Evolutionary conservation across 2,113 vertebrate genomes (phyloP).

Genomic region (Murina feae): DNA sequence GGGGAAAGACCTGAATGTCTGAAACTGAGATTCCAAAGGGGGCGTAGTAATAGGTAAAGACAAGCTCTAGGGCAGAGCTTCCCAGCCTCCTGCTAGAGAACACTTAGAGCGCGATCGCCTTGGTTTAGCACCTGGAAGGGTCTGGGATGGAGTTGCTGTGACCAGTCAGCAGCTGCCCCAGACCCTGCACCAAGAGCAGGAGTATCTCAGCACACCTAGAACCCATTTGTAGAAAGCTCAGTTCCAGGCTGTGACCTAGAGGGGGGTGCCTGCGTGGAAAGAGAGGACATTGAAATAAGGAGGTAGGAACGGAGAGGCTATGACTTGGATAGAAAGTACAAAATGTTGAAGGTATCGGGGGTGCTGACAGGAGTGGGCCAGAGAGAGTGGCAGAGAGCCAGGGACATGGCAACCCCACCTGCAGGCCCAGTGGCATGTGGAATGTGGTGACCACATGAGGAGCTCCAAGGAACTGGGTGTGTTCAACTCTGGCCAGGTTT

Average conservation of each 20-base stretch:
- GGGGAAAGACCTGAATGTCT: neutral
- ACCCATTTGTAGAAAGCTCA: neutral
- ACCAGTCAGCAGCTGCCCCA: neutral
- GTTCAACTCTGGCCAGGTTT: neutral
- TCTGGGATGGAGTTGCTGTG: neutral
- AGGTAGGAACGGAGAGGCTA: neutral
- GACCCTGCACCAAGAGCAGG: neutral
- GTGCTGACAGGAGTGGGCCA: neutral
- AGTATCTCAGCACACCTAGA: neutral
- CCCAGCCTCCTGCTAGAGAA: neutral
- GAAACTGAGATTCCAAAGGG: neutral
- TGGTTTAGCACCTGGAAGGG: neutral
- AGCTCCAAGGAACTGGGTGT: neutral
- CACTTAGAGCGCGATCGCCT: neutral
- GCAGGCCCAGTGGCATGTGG: neutral
- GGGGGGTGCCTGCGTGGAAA: neutral
- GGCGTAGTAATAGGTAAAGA: too few species aligned
- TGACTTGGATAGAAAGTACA: too few species aligned
- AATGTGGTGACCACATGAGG: accelerated
- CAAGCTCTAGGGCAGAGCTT: neutral
- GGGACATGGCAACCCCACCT: neutral
- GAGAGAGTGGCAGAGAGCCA: neutral
- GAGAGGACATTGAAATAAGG: neutral
- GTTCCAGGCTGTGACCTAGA: neutral
- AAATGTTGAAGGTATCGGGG: neutral